Conservation (phyloP, 2,888 invertebrate genomes). For the Carcina quercana region DNA sequence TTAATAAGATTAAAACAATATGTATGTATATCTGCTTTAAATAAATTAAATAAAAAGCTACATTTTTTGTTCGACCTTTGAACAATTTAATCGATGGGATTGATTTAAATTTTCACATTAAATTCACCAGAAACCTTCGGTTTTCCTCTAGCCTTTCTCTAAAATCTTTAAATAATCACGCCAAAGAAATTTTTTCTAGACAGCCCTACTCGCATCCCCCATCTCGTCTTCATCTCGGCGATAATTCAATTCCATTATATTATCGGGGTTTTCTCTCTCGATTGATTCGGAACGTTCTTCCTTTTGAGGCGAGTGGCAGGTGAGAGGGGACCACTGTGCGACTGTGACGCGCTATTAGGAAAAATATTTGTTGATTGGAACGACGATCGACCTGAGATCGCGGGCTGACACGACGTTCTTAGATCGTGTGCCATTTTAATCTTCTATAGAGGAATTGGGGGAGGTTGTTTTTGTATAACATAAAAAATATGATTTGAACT, state of each 20-base stretch:
- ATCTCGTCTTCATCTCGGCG: slow-evolving; percentile 56
- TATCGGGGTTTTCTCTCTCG: slow-evolving; percentile 58
- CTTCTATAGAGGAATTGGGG: neutral
- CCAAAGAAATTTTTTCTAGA: no score
- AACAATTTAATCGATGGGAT: no score
- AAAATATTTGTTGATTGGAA: slow-evolving; percentile 40
- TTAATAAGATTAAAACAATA: no score
- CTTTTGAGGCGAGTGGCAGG: slow-evolving; percentile 37
- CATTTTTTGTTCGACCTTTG: no score
- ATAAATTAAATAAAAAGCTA: no score
- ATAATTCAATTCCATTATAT: slow-evolving; percentile 72
- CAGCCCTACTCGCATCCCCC: slow-evolving; percentile 16
- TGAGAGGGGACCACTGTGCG: slow-evolving; percentile 24
- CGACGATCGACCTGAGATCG: neutral
- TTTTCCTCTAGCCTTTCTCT: no score
- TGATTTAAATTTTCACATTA: no score
- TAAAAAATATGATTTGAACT: no score
- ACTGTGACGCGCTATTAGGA: slow-evolving; percentile 20
- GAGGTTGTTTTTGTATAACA: no score
- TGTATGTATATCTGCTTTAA: no score
- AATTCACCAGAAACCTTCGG: no score
- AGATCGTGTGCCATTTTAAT: neutral
- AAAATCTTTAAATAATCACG: no score
- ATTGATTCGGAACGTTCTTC: slow-evolving; percentile 46
- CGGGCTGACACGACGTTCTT: neutral